A percentile compares a stretch with the other conserved stretches of the same genome.
Evolutionary conservation across 2,888 invertebrate genomes (phyloP).

Genomic region (Caenorhabditis sp.): DNA sequence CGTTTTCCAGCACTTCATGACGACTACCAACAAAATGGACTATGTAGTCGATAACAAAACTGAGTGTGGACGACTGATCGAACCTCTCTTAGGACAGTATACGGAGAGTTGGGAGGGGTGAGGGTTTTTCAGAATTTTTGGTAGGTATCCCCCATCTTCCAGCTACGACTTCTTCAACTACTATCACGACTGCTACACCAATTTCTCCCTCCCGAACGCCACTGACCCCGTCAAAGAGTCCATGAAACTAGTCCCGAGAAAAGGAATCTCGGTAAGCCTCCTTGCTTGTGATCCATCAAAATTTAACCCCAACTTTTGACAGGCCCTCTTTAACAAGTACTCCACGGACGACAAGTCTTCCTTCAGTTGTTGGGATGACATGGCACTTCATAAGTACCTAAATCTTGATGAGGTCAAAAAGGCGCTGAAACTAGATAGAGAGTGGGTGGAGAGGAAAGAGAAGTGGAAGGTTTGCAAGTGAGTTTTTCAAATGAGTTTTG

Average conservation of each 20-base stretch:
- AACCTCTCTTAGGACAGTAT: constrained; percentile 57
- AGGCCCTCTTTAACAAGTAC: constrained; percentile 50
- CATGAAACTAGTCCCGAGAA: constrained; percentile 12
- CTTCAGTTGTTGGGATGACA: constrained; percentile 65
- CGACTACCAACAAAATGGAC: constrained; percentile 66
- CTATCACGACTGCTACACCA: constrained; percentile 69
- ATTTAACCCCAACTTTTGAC: constrained; percentile 11
- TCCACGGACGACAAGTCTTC: constrained; percentile 61
- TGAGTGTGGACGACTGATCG: constrained; percentile 72
- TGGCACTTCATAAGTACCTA: constrained; percentile 44
- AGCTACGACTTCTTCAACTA: constrained; percentile 67
- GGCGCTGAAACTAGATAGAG: constrained; percentile 59
- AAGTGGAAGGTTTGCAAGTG: constrained; percentile 71
- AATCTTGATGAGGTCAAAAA: constrained; percentile 29
- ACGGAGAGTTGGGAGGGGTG: constrained; percentile 39
- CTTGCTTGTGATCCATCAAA: neutral
- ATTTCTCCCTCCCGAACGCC: constrained; percentile 46
- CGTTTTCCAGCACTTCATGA: constrained; percentile 58
- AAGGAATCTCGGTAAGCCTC: constrained; percentile 36
- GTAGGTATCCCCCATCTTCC: neutral
- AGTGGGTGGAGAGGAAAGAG: constrained; percentile 51
- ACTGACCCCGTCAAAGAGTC: constrained; percentile 55
- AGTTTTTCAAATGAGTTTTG: neutral
- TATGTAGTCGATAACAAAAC: constrained; percentile 57
- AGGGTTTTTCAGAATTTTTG: neutral